Base-by-base conservation (phyloP, 1,140 invertebrate genomes). In the Whitmania pigra region DNA sequence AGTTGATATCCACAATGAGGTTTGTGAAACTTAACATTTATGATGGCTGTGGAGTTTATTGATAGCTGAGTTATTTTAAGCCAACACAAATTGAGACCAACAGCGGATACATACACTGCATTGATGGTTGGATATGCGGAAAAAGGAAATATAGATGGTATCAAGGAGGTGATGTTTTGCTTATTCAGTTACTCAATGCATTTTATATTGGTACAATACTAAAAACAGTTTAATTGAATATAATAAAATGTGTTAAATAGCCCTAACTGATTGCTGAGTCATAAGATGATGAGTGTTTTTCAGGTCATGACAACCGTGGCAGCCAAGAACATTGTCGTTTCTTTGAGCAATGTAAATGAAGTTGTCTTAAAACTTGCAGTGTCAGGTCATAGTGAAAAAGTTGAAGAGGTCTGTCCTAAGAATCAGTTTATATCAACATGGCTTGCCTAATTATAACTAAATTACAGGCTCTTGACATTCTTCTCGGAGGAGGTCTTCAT, bases 71-170 rank as follows among this genome's bases (percentile, higher is more conserved):
- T 63, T 25, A 4, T 63, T 31, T 7, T 63, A 63, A 63, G 57
- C 29, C 57, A 63, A 31, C 57, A 63, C 18, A 31, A 31, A 15
- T 13, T 63, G 57, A 63, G 57, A 31, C 57, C 57, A 63, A 63
- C 57, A 63, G 57, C 57, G 0, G 57, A 63, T 13, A 63, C 57
- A 22, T 63, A 63, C 57, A 63, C 57, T 31, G 29, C 57, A 63
- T 25, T 63, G 20, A 22, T 63, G 57, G 57, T 63, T 11, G 22
- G 57, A 22, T 31, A 63, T 31, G 57, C 57, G 11, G 57, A 63
- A 18, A 63, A 63, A 31, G 29, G 29, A 13, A 31, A 63, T 63
- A 1, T 63, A 13, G 57, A 63, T 31, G 22, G 22, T 31, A 63
- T 63, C 29, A 63, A 63, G 22, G 57, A 63, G 57, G 57, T 63